Percentiles rank a stretch among this genome's conserved stretches.
Evolutionary conservation across 2,888 invertebrate genomes (phyloP).

Genomic region (Lordiphosa andalusiaca): DNA sequence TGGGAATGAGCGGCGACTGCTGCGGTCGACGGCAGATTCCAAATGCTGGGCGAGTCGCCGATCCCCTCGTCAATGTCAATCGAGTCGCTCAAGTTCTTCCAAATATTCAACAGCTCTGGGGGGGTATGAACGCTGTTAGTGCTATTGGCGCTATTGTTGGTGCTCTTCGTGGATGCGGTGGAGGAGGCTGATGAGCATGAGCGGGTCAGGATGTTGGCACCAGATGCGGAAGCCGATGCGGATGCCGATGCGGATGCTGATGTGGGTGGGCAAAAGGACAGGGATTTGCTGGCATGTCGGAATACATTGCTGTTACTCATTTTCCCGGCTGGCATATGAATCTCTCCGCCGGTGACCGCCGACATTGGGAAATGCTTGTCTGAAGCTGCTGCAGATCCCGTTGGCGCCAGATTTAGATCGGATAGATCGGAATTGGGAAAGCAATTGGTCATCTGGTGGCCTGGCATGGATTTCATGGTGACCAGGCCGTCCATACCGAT

Average conservation of each 20-base stretch:
- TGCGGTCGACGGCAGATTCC: conserved; percentile 81
- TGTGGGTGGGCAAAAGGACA: conserved; percentile 44
- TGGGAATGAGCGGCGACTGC: conserved; percentile 70
- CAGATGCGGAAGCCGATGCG: conserved; percentile 11
- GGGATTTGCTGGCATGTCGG: conserved; percentile 35
- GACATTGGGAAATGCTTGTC: conserved; percentile 19
- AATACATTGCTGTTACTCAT: conserved; percentile 19
- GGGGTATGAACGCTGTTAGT: conserved; percentile 76
- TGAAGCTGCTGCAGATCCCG: not conserved
- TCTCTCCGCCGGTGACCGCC: conserved; percentile 15
- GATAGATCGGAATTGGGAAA: conserved; percentile 27
- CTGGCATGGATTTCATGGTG: conserved; percentile 20
- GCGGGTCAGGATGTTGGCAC: conserved; percentile 71
- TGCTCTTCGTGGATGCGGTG: conserved; percentile 84
- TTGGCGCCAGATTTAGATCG: conserved; percentile 12
- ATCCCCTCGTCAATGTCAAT: conserved; percentile 91
- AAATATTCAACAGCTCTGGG: conserved; percentile 88
- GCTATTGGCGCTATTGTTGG: conserved; percentile 64
- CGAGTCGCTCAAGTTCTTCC: conserved; percentile 84
- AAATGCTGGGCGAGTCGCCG: conserved; percentile 93
- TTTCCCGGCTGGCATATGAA: conserved; percentile 22
- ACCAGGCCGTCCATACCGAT: conserved; percentile 8
- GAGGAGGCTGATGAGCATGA: conserved; percentile 85
- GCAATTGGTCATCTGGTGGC: conserved; percentile 30
- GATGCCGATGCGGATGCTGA: conserved; percentile 4